Conservation (phyloP, 2,113 vertebrate species). For the Crotophaga sulcirostris region DNA sequence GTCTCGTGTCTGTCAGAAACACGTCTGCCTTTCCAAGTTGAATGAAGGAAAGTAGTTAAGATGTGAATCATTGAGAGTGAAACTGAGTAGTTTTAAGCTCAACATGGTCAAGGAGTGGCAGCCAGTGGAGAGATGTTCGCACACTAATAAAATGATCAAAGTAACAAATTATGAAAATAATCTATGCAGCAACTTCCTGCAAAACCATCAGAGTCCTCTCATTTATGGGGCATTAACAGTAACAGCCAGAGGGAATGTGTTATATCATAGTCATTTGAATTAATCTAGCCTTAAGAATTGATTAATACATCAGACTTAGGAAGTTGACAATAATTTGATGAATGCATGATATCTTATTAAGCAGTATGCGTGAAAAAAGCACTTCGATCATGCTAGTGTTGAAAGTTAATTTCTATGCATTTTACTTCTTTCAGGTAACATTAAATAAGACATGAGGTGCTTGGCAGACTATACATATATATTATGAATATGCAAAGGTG, state of each 20-base stretch:
- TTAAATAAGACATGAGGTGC: not conserved
- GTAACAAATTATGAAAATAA: not conserved
- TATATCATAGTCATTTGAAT: not conserved
- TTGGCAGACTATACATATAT: not conserved
- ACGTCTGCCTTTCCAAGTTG: not conserved
- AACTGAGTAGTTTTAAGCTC: not conserved
- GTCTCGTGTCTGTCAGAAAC: not conserved
- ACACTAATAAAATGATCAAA: not conserved
- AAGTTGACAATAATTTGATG: not conserved
- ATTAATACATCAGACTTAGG: not conserved
- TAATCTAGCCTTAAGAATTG: not conserved
- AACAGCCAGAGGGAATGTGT: not conserved
- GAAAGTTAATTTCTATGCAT: not conserved
- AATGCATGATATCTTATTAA: not conserved
- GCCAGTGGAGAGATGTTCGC: not conserved
- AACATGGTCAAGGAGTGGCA: fast-evolving
- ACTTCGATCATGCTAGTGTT: not conserved
- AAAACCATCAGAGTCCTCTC: not conserved
- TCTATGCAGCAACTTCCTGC: not conserved
- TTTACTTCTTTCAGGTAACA: not conserved
- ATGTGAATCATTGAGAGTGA: not conserved
- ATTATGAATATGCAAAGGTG: not conserved
- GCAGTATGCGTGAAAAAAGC: not conserved
- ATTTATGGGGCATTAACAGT: not conserved
- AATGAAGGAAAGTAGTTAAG: not conserved